Percentiles rank a stretch among this genome's conserved stretches.
These are phyloP conservation scores for Kuschelorhynchus macadamiae DNA, from an alignment of 2,888 invertebrate species.

Conservation along the genomic window DNA sequence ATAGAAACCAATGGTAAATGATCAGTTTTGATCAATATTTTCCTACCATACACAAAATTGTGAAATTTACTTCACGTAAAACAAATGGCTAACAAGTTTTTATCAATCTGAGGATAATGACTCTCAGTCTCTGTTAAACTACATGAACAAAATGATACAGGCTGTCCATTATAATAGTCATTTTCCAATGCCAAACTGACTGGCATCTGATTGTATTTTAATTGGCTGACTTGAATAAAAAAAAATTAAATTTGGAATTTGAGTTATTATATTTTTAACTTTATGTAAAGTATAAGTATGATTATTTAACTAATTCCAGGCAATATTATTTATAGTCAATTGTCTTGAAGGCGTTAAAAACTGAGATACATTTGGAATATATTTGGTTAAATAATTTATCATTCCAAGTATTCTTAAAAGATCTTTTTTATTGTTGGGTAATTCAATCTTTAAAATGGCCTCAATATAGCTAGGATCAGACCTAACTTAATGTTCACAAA, in stretches of 20 bases:
- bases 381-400: slow-evolving; percentile 52
- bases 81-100: slow-evolving; percentile 54
- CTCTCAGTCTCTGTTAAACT: slow-evolving; percentile 53
- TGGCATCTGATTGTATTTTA: slow-evolving; percentile 50
- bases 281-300: slow-evolving; percentile 41
- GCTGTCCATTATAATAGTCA: slow-evolving; percentile 43
- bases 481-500: slow-evolving; percentile 43
- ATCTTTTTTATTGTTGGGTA: slow-evolving; percentile 54
- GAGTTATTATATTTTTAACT: slow-evolving; percentile 50
- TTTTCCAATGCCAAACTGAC: slow-evolving; percentile 47
- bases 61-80: slow-evolving; percentile 20
- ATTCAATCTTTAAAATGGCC: slow-evolving; percentile 43
- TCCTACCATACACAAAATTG: slow-evolving; percentile 58
- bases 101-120: slow-evolving; percentile 56
- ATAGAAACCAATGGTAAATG: not conserved
- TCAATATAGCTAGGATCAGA: slow-evolving; percentile 50
- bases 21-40: slow-evolving; percentile 19
- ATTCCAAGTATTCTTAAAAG: slow-evolving; percentile 56
- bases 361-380: slow-evolving; percentile 44
- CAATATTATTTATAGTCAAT: slow-evolving; percentile 53
- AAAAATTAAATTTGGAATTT: slow-evolving; percentile 43
- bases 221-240: slow-evolving; percentile 45
- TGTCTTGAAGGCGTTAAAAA: slow-evolving; percentile 35
- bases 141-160: slow-evolving; percentile 54
- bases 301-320: slow-evolving; percentile 47